Evolutionary conservation across 2,113 vertebrate species (phyloP).

Genomic region (Beaufortia kweichowensis): DNA sequence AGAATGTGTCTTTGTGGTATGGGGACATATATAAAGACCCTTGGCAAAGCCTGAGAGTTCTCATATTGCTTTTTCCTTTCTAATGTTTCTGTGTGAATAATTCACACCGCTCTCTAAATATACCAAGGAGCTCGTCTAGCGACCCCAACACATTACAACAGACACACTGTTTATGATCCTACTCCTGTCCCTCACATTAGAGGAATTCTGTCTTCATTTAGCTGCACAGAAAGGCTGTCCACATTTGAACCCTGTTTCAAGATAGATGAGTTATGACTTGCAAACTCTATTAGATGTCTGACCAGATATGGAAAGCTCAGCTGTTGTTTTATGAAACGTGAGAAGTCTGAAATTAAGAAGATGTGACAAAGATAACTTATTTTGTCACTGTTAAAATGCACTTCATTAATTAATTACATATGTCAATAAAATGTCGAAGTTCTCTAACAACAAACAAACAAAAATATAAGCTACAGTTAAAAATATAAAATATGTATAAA

Average conservation of each 20-base stretch:
- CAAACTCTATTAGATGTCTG: not conserved
- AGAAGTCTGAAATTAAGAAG: not conserved
- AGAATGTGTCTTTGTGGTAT: slow-evolving; percentile 10
- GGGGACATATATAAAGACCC: slow-evolving; percentile 6
- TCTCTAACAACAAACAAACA: not conserved
- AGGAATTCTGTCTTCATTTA: slow-evolving; percentile 14
- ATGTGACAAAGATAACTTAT: not conserved
- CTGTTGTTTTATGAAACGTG: not conserved
- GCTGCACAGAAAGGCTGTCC: not conserved
- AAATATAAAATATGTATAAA: too few relatives aligned
- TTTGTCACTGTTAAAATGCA: too few relatives aligned
- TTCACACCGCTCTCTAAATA: slow-evolving; percentile 55
- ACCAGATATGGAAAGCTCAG: not conserved
- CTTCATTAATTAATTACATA: too few relatives aligned
- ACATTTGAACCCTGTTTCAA: not conserved
- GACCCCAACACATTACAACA: slow-evolving; percentile 3
- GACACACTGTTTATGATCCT: slow-evolving; percentile 1
- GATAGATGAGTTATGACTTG: not conserved
- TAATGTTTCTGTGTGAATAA: slow-evolving; percentile 58
- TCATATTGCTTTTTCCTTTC: slow-evolving; percentile 49
- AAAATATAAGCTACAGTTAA: too few relatives aligned
- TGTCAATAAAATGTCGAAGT: not conserved
- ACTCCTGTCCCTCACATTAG: not conserved
- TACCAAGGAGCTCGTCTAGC: slow-evolving; percentile 22
- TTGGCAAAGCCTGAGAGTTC: slow-evolving; percentile 31